Conservation (phyloP, 2,797 vertebrate species). For the Setipinna tenuifilis region DNA sequence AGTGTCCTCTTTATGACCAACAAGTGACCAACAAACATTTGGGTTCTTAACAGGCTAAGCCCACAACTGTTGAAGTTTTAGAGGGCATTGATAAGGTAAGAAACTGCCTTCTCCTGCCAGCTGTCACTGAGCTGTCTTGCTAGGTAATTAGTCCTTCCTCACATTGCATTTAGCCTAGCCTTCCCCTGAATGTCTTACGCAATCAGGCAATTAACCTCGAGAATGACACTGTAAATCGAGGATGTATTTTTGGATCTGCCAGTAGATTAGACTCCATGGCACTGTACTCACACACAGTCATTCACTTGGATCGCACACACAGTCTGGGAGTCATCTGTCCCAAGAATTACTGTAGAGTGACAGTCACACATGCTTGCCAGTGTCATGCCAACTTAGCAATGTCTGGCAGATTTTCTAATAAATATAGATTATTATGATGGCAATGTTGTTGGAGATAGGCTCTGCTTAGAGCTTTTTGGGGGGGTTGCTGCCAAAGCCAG, state of each 20-base stretch:
- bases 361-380: constrained; percentile 63
- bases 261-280: not conserved
- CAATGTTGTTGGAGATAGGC: not conserved
- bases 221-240: constrained; percentile 5
- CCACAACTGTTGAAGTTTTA: constrained; percentile 92
- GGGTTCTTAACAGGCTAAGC: constrained; percentile 81
- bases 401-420: constrained; percentile 40
- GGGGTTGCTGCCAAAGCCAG: constrained; percentile 33
- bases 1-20: not conserved
- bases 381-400: constrained; percentile 40
- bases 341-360: constrained; percentile 62
- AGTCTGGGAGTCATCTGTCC: constrained; percentile 18
- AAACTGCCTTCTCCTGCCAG: not conserved
- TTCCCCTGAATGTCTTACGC: not conserved
- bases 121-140: not conserved
- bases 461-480: not conserved
- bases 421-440: constrained; percentile 21
- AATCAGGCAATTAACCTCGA: constrained; percentile 21
- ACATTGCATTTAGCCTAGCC: not conserved
- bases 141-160: not conserved
- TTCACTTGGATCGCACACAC: not conserved
- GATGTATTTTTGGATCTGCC: constrained; percentile 18
- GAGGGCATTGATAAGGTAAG: constrained; percentile 97
- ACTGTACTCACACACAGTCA: not conserved
- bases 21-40: not conserved